phyloP scores from a whole-genome alignment of 2,888 invertebrate genomes.

The Plebejus anna region DNA sequence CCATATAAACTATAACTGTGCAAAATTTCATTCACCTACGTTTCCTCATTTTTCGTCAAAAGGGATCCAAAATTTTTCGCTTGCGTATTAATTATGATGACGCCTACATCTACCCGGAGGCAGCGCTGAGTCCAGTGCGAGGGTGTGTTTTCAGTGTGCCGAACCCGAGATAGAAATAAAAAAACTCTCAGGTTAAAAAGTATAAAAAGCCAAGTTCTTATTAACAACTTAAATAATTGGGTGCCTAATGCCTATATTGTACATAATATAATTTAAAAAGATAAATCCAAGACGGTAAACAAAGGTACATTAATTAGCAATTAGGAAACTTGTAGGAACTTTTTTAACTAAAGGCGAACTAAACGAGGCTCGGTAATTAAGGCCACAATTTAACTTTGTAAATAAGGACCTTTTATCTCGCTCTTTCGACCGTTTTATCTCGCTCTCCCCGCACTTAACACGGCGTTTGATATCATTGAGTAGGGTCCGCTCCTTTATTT shows the following conservation, averaged over 20 bases:
- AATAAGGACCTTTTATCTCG: constrained; percentile 22
- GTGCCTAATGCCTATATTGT: not conserved
- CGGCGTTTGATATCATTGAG: constrained; percentile 27
- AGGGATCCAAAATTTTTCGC: too few relatives aligned
- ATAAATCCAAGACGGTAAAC: not conserved
- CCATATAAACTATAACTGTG: too few relatives aligned
- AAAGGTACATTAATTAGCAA: constrained; percentile 23
- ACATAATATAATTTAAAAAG: not conserved
- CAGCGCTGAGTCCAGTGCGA: not conserved
- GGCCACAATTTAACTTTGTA: constrained; percentile 27
- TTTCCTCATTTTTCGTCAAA: too few relatives aligned
- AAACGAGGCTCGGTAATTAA: constrained; percentile 26
- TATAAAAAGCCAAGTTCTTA: too few relatives aligned
- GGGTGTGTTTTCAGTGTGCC: not conserved
- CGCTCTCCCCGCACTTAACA: constrained; percentile 24
- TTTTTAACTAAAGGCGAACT: constrained; percentile 24
- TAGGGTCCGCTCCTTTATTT: constrained; percentile 21
- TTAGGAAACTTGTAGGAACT: constrained; percentile 18
- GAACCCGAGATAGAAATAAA: too few relatives aligned
- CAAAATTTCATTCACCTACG: too few relatives aligned
- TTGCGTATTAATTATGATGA: not conserved
- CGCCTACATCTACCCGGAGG: not conserved
- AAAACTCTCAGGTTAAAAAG: too few relatives aligned
- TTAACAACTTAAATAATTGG: not conserved
- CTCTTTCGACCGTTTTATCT: constrained; percentile 8